These are phyloP conservation scores for Lucilia sericata DNA, from an alignment of 1,140 invertebrate species.

Conservation along the genomic window DNA sequence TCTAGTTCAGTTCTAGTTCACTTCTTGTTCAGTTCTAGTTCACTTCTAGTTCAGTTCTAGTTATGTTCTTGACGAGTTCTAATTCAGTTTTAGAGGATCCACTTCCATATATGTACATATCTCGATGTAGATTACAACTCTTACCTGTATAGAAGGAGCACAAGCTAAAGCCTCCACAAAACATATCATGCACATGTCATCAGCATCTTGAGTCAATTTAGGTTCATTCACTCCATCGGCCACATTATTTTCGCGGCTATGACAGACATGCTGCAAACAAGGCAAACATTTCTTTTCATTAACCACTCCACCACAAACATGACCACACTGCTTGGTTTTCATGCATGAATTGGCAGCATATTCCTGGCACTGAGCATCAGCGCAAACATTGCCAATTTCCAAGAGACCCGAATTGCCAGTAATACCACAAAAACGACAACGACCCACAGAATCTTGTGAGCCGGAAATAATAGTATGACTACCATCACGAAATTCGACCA, in stretches of 20 bases:
- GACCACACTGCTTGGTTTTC: slow-evolving; percentile 87
- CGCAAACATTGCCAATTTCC: slow-evolving; percentile 93
- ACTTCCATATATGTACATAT: no score
- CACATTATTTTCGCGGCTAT: slow-evolving; percentile 70
- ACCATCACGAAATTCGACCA: slow-evolving; percentile 93
- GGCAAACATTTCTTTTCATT: slow-evolving; percentile 88
- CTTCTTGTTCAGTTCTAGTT: no score
- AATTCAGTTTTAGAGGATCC: no score
- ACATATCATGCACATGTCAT: slow-evolving; percentile 99
- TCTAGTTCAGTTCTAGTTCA: no score
- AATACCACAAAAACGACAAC: slow-evolving; percentile 93
- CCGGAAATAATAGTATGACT: slow-evolving; percentile 67
- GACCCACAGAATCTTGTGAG: slow-evolving; percentile 73
- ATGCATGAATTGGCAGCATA: slow-evolving; percentile 87
- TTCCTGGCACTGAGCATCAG: slow-evolving; percentile 94
- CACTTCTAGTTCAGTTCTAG: no score
- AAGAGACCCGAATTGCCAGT: slow-evolving; percentile 85
- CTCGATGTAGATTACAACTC: background rate
- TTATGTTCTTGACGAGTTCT: no score
- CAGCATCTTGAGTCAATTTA: slow-evolving; percentile 90
- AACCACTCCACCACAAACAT: slow-evolving; percentile 90
- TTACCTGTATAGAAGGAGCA: slow-evolving; percentile 91
- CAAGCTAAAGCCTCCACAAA: slow-evolving; percentile 96
- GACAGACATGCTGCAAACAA: slow-evolving; percentile 76
- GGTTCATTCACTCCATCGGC: slow-evolving; percentile 70